Evolutionary conservation across 2,113 vertebrate species (phyloP).

Genomic region (Xenopus borealis): DNA sequence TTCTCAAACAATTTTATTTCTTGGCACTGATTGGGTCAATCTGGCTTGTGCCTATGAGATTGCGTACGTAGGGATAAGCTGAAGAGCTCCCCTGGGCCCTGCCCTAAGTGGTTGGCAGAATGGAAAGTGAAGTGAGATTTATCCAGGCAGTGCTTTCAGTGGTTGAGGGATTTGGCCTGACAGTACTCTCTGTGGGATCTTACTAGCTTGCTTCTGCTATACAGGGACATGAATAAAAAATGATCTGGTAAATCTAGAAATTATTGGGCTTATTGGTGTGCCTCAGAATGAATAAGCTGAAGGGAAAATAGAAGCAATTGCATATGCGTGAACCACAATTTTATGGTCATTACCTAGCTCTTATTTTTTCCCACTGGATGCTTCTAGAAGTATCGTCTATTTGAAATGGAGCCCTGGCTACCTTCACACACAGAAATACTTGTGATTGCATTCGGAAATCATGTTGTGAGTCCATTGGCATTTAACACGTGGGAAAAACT

Average conservation of each 20-base stretch:
- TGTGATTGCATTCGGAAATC: not conserved
- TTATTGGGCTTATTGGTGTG: conserved; percentile 55
- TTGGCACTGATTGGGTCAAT: conserved; percentile 59
- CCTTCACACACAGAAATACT: not conserved
- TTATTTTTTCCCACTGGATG: not conserved
- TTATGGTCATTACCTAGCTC: conserved; percentile 16
- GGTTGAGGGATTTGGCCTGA: conserved; percentile 54
- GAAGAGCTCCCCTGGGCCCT: conserved; percentile 59
- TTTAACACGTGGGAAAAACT: too few relatives aligned
- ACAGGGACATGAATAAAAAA: conserved; percentile 54
- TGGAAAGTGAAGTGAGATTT: conserved; percentile 58
- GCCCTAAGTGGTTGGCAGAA: conserved; percentile 59
- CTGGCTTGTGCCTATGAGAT: conserved; percentile 63
- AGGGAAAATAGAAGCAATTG: conserved; percentile 53
- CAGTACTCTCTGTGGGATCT: conserved; percentile 48
- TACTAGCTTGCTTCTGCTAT: conserved; percentile 58
- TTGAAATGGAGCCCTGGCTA: not conserved
- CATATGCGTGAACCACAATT: conserved; percentile 42
- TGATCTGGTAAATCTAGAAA: conserved; percentile 53
- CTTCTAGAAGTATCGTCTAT: not conserved
- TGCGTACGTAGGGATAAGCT: conserved; percentile 60
- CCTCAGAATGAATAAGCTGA: conserved; percentile 49
- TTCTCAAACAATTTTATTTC: conserved; percentile 71
- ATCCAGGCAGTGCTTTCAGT: conserved; percentile 48
- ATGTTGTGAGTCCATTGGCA: not conserved